phyloP scores from a whole-genome alignment of 2,888 invertebrate species.

The Holacanthella duospinosa region DNA sequence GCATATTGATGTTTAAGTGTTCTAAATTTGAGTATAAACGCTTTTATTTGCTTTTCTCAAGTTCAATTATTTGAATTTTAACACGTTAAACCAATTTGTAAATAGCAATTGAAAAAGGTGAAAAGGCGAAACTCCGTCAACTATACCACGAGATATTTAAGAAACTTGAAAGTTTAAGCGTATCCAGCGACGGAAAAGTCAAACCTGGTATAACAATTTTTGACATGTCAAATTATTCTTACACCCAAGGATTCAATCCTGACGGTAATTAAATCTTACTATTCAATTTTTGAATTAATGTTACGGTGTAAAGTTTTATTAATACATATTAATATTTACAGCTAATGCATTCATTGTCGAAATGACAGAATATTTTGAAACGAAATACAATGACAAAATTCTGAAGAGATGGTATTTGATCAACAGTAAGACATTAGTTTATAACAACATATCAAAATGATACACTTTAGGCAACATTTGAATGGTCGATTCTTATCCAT shows the following conservation, averaged over 20 bases:
- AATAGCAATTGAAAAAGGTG: not conserved
- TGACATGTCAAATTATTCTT: not conserved
- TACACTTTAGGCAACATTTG: not conserved
- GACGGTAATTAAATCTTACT: not conserved
- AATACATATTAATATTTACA: not conserved
- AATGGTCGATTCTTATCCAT: not conserved
- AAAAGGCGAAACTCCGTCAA: not conserved
- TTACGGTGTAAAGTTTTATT: too few relatives aligned
- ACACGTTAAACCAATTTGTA: not conserved
- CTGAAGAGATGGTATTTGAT: not conserved
- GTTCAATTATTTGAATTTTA: not conserved
- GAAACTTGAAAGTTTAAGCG: not conserved
- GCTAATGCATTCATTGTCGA: not conserved
- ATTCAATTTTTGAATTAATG: not conserved
- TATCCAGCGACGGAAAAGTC: not conserved
- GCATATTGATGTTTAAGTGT: too few relatives aligned
- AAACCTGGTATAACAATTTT: not conserved
- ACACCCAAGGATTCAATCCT: not conserved
- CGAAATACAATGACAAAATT: not conserved
- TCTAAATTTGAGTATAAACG: too few relatives aligned
- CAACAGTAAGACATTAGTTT: not conserved
- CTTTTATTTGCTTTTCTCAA: not conserved
- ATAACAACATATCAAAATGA: not conserved
- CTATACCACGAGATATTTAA: not conserved
- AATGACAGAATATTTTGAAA: not conserved